Percentiles rank a stretch among this genome's conserved stretches.
Conservation (phyloP, 2,888 invertebrate genomes). For the Flexamia atlantica region DNA sequence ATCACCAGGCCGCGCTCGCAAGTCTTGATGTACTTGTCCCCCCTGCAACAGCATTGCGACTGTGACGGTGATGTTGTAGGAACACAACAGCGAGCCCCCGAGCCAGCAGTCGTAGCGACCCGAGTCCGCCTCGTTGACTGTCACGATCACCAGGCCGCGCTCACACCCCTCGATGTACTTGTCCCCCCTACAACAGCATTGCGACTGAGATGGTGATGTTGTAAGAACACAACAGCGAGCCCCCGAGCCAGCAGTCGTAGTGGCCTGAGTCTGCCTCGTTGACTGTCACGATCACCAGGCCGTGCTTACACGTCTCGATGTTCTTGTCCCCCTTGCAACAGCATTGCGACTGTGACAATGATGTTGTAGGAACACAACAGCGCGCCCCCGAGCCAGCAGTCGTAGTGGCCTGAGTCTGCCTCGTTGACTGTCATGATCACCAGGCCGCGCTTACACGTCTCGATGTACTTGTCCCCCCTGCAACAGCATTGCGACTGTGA, state of each 20-base stretch:
- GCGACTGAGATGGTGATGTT: slow-evolving; percentile 82
- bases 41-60: slow-evolving; percentile 79
- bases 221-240: slow-evolving; percentile 91
- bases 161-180: slow-evolving; percentile 96
- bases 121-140: slow-evolving; percentile 92
- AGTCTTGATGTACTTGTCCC: slow-evolving; percentile 95
- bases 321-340: slow-evolving; percentile 90
- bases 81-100: slow-evolving; percentile 90
- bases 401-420: slow-evolving; percentile 92
- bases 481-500: slow-evolving; percentile 75
- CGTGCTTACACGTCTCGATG: slow-evolving; percentile 95
- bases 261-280: slow-evolving; percentile 93
- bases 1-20: slow-evolving; percentile 95
- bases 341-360: slow-evolving; percentile 76
- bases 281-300: slow-evolving; percentile 92
- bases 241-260: slow-evolving; percentile 95
- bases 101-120: slow-evolving; percentile 95
- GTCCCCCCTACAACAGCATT: slow-evolving; percentile 81
- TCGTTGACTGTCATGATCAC: slow-evolving; percentile 94
- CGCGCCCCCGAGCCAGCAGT: slow-evolving; percentile 94
- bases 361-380: slow-evolving; percentile 94
- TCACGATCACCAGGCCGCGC: slow-evolving; percentile 93
- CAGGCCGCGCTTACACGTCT: slow-evolving; percentile 94
- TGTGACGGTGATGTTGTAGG: slow-evolving; percentile 91
- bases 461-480: slow-evolving; percentile 94